phyloP scores from a whole-genome alignment of 2,888 invertebrate species.

The Trissolcus brochymenae region DNA sequence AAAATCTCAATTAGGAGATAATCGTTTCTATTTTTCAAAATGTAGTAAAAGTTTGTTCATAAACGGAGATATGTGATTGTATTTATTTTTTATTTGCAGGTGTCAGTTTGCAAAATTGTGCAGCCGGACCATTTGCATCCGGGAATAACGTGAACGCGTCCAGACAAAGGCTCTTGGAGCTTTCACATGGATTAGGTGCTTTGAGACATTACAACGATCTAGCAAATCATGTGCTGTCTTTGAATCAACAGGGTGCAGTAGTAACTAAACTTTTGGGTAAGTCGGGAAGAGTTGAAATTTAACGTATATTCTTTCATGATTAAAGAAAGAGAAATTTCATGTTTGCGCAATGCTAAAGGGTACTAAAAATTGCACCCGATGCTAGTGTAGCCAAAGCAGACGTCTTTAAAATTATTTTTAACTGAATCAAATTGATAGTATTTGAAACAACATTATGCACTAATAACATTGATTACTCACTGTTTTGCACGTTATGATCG shows the following conservation, averaged over 20 bases:
- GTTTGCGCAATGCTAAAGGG: too few relatives aligned
- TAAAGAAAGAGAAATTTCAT: too few relatives aligned
- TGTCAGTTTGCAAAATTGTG: slow-evolving; percentile 70
- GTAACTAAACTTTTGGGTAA: slow-evolving; percentile 92
- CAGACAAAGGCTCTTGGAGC: slow-evolving; percentile 87
- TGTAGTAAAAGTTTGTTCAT: neutral
- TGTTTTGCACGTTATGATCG: slow-evolving; percentile 1
- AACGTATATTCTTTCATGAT: too few relatives aligned
- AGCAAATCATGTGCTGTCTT: slow-evolving; percentile 90
- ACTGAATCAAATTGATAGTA: too few relatives aligned
- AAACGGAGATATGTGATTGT: neutral
- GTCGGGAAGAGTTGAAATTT: slow-evolving; percentile 67
- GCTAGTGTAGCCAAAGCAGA: too few relatives aligned
- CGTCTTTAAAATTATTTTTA: too few relatives aligned
- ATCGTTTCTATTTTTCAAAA: neutral
- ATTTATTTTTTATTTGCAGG: slow-evolving; percentile 60
- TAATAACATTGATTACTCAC: slow-evolving; percentile 18
- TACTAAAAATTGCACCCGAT: too few relatives aligned
- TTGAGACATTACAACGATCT: slow-evolving; percentile 90
- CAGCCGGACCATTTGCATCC: slow-evolving; percentile 67
- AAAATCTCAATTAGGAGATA: neutral
- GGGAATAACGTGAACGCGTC: slow-evolving; percentile 76
- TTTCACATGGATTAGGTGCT: slow-evolving; percentile 84
- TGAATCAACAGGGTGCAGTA: slow-evolving; percentile 89
- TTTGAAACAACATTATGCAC: slow-evolving; percentile 3